Base-by-base conservation (phyloP, 2,888 invertebrate species). In the Malthinus flaveolus region DNA sequence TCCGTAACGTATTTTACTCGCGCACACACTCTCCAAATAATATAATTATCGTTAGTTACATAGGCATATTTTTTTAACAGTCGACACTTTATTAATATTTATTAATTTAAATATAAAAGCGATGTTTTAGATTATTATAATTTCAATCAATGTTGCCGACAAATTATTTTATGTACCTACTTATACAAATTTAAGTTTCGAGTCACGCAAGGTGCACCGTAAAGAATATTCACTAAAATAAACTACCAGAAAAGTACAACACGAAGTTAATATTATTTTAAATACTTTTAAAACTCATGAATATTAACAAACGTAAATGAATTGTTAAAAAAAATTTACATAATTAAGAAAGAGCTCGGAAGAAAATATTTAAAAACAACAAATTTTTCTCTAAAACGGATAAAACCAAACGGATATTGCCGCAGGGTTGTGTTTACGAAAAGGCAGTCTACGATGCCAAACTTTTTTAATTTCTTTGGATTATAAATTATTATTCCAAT, bases 311-410 rank as follows among this genome's bases (percentile, higher is more conserved):
- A 45, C 42, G 39, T 56, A 56, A 56, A 50, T 56, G 56, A 51
- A 56, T 56, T 50, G 56, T 56, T 56, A 47, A 51, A 42, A 23
- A n/a, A 56, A 56, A 56, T 56, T 56, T 56, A 39, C 56, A 56
- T 56, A 56, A 56, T 56, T 56, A 50, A 56, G 49, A 32, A 37
- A 33, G 37, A 56, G 51, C 46, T 51, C 23, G 3, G 3, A 33
- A 51, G 51, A 56, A 56, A 46, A 35, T 23, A 15, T 15, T 37
- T 45, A 46, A 51, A 56, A 46, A 56, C 50, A 37, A 33, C 46
- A 45, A 13, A 56, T 31, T 32, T 42, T 39, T 32, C 39, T 50
- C 32, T 56, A 50, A 35, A 12, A 34, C 13, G 33, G 32, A 31
- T 32, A 42, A 37, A 42, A 55, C 39, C 47, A 23, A n/a, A n/a